Conservation (phyloP, 2,113 vertebrate genomes). For the Macquaria ambigua region DNA sequence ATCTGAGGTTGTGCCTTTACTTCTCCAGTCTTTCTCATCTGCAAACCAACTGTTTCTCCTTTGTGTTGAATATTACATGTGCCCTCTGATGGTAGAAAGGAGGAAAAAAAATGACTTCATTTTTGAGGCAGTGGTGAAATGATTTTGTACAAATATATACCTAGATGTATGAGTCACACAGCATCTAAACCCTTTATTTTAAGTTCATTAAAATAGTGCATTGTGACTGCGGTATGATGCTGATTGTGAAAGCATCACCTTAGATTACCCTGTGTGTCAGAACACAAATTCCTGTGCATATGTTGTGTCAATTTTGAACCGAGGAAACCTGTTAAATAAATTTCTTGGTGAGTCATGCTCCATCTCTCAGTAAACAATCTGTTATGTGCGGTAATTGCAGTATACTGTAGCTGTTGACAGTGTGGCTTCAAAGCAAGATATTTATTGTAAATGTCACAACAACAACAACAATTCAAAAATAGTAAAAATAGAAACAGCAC, state of each 20-base stretch:
- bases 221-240: background rate
- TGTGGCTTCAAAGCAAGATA: constrained; percentile 1
- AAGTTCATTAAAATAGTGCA: background rate
- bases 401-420: constrained; percentile 19
- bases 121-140: background rate
- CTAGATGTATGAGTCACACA: background rate
- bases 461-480: background rate
- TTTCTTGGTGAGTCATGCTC: constrained; percentile 47
- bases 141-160: background rate
- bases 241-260: background rate
- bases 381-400: constrained; percentile 29
- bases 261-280: background rate
- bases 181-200: constrained; percentile 3
- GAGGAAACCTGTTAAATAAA: constrained; percentile 35
- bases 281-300: constrained; percentile 28
- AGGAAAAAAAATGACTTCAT: background rate
- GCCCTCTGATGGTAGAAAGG: background rate
- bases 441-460: constrained; percentile 34
- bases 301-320: constrained; percentile 18
- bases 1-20: background rate
- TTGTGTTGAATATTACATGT: constrained; percentile 24
- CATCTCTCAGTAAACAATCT: constrained; percentile 44
- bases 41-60: background rate
- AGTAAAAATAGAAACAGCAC: background rate
- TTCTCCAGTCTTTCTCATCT: constrained; percentile 3